These are phyloP conservation scores for Unio pictorum DNA, from an alignment of 2,888 invertebrate genomes.

Conservation along the genomic window DNA sequence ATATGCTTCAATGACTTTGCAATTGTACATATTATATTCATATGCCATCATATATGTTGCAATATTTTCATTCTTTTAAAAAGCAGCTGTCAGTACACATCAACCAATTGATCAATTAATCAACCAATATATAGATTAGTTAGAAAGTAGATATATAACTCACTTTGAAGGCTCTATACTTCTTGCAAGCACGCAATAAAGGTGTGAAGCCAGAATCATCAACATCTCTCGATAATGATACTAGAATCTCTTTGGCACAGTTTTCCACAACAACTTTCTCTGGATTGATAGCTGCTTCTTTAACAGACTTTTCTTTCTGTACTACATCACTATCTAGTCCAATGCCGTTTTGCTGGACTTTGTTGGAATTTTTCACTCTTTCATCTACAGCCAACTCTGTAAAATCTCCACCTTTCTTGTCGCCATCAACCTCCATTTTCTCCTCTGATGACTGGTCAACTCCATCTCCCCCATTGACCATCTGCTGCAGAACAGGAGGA, in stretches of 20 bases:
- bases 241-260: conserved; percentile 13
- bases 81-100: no score
- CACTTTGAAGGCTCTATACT: conserved; percentile 37
- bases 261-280: conserved; percentile 10
- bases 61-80: no score
- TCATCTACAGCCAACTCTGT: no score
- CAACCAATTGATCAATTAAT: no score
- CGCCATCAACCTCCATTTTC: conserved; percentile 24
- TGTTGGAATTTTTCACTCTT: no score
- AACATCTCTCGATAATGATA: conserved; percentile 48
- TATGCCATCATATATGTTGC: no score
- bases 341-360: conserved; percentile 7
- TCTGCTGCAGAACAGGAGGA: background rate
- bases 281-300: conserved; percentile 19
- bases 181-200: conserved; percentile 62
- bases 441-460: conserved; percentile 3
- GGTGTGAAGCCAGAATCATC: conserved; percentile 69
- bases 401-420: conserved; percentile 10
- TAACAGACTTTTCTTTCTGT: conserved; percentile 36
- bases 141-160: background rate
- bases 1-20: no score
- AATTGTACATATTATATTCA: no score
- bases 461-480: conserved; percentile 1
- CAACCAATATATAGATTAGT: no score
- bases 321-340: conserved; percentile 31